Percentiles rank a stretch among this genome's conserved stretches.
Conservation (phyloP, 92 coral and sea anemone species). For the Epizoanthus rinbou region DNA sequence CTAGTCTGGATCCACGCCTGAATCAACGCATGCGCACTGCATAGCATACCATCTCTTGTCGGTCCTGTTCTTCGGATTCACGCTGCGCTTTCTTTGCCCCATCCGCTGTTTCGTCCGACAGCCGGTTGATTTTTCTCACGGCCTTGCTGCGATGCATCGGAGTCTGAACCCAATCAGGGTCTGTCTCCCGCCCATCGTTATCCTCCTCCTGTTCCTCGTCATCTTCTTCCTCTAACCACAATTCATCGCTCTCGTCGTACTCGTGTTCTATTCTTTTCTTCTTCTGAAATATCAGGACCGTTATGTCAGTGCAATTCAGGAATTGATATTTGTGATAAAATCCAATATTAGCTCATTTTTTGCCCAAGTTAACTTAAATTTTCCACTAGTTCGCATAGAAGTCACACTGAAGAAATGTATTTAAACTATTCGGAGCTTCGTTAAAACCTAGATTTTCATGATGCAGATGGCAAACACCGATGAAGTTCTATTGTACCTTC, state of each 20-base stretch:
- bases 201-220: neutral
- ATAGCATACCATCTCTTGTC: too few relatives aligned
- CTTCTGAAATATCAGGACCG: conserved; percentile 3
- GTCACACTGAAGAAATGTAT: too few relatives aligned
- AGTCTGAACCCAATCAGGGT: conserved; percentile 8
- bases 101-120: too few relatives aligned
- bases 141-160: neutral
- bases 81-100: too few relatives aligned
- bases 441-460: too few relatives aligned
- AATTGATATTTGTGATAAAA: conserved; percentile 12
- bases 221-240: neutral
- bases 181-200: neutral
- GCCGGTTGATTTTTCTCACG: neutral
- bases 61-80: too few relatives aligned
- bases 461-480: too few relatives aligned
- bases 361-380: neutral
- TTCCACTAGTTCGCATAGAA: too few relatives aligned
- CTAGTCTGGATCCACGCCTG: too few relatives aligned
- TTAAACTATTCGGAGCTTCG: too few relatives aligned
- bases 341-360: neutral
- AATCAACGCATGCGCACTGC: too few relatives aligned
- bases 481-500: too few relatives aligned
- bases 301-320: conserved; percentile 9
- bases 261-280: neutral
- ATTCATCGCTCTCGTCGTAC: neutral